Evolutionary conservation across 2,797 vertebrate species (phyloP).

Genomic region (Enteromius thamalakanensis): DNA sequence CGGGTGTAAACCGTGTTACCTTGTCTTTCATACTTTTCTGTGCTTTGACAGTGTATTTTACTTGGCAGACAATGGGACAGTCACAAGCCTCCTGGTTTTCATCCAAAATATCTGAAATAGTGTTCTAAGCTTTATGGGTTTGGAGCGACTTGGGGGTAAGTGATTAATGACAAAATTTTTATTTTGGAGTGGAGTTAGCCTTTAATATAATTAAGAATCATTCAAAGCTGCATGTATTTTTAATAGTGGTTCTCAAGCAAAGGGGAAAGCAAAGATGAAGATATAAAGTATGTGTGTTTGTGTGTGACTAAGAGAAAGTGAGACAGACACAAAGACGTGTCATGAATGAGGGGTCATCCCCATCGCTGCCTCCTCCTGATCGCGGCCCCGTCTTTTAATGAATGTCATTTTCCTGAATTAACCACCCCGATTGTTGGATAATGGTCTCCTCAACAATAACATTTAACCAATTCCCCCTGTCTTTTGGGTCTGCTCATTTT

Average conservation of each 20-base stretch:
- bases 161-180: too few species aligned
- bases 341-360: conserved; percentile 57
- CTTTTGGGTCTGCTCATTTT: conserved; percentile 81
- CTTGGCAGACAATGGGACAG: too few species aligned
- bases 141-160: too few species aligned
- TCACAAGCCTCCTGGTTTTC: too few species aligned
- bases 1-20: too few species aligned
- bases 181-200: too few species aligned
- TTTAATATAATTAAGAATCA: neutral
- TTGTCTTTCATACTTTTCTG: too few species aligned
- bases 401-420: conserved; percentile 85
- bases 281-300: conserved; percentile 15
- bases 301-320: conserved; percentile 36
- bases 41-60: too few species aligned
- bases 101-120: too few species aligned
- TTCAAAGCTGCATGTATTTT: neutral
- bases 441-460: conserved; percentile 87
- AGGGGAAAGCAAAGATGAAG: neutral
- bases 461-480: conserved; percentile 85
- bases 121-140: too few species aligned
- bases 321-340: conserved; percentile 53
- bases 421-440: conserved; percentile 84
- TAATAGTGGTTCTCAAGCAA: neutral
- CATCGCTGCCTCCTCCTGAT: conserved; percentile 78
- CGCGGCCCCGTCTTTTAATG: conserved; percentile 79